Conservation (phyloP, 2,888 invertebrate genomes). For the Ochropacha duplaris region DNA sequence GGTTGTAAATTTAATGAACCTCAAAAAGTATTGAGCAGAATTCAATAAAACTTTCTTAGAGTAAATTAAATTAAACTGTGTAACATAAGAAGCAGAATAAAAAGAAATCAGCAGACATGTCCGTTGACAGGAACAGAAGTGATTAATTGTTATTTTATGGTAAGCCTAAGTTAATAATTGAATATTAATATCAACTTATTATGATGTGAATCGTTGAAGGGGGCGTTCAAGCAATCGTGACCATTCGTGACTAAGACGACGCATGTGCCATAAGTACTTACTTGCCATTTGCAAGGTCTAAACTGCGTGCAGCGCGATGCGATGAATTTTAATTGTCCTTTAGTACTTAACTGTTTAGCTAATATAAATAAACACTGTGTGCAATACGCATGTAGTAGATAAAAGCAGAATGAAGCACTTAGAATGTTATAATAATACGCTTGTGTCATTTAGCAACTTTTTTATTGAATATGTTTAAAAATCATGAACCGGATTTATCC, state of each 20-base stretch:
- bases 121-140: neutral
- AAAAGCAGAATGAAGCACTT: neutral
- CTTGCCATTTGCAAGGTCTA: neutral
- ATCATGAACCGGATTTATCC: no score
- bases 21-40: neutral
- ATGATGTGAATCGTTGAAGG: constrained; percentile 8
- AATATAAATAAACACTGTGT: neutral
- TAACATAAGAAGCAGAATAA: neutral
- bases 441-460: no score
- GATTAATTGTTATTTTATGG: constrained; percentile 13
- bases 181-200: constrained; percentile 22
- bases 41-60: neutral
- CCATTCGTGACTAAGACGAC: neutral
- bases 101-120: neutral
- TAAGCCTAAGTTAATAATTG: constrained; percentile 15
- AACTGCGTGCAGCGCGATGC: neutral
- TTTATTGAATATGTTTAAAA: no score
- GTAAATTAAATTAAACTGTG: neutral
- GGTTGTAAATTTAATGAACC: neutral
- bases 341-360: neutral
- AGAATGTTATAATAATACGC: neutral
- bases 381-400: neutral
- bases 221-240: neutral
- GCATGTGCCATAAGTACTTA: neutral
- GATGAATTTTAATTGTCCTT: neutral